Conservation (phyloP, 2,113 vertebrate species). For the Scytalopus superciliaris region DNA sequence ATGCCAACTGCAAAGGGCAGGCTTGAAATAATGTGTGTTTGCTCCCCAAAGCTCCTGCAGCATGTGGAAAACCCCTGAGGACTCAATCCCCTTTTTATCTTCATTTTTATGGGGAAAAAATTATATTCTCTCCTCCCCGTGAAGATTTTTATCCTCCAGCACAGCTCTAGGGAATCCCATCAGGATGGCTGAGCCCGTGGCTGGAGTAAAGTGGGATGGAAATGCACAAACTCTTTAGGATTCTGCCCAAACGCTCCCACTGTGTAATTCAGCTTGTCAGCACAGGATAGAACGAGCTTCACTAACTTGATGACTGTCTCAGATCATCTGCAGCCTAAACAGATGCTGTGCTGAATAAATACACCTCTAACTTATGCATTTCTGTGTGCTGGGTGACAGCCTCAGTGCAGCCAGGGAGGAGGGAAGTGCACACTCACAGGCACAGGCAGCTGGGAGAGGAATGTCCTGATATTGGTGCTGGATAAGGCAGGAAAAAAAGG, state of each 20-base stretch:
- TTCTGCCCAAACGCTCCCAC: not conserved
- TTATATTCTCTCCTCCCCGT: not conserved
- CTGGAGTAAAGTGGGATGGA: not conserved
- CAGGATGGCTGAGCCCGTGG: not conserved
- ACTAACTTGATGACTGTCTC: not conserved
- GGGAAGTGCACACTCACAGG: constrained; percentile 25
- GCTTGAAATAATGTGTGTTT: not conserved
- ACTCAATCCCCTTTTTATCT: not conserved
- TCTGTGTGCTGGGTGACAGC: not conserved
- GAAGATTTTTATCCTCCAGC: not conserved
- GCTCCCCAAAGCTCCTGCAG: not conserved
- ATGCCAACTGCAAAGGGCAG: not conserved
- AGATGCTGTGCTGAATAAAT: constrained; percentile 11
- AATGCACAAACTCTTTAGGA: not conserved
- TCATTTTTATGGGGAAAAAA: not conserved
- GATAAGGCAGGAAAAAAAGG: not conserved
- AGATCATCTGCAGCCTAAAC: constrained; percentile 11
- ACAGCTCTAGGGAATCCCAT: not conserved
- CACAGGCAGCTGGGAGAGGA: constrained; percentile 76
- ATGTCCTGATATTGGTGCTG: constrained; percentile 78
- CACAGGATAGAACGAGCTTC: not conserved
- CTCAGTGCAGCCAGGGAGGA: not conserved
- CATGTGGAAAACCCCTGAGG: not conserved
- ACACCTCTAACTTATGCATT: not conserved
- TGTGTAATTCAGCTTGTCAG: not conserved